Base-by-base conservation (phyloP, 2,113 vertebrate species). In the Cynoglossus semilaevis region DNA sequence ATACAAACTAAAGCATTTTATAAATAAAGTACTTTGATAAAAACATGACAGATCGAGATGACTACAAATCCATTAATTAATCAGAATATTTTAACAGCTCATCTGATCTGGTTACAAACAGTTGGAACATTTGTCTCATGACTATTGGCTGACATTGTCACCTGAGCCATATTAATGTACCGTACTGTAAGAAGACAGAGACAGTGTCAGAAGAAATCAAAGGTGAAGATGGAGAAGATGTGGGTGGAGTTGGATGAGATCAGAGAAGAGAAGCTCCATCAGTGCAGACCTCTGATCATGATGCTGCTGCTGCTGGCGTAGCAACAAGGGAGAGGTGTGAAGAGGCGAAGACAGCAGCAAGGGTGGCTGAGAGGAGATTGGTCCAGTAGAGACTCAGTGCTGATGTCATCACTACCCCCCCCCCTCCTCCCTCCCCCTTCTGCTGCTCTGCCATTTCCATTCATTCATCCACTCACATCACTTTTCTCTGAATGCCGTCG, bases 291-390 rank as follows among this genome's bases (percentile, higher is more conserved):
- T 10, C 73, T 71, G 79, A 54, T 60, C 54, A 67, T 81, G 82
- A 80, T 82, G 77, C 73, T 71, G 79, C 54, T 60, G 58, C 69
- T 82, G 84, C 82, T 82, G 79, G 82, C 86, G 65, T 88, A 77
- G 86, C 86, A 88, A 88, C 86, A 88, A 84, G 80, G 70, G 82
- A 84, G 85, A 73, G 78, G 80, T 80, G 80, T 66, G 48, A 43
- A 82, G 62, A 61, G 84, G 83, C 11, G 75, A 74, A 77, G 74
- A 69, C 56, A 55, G 53, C 48, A 61, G 58, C 49, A 40, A 62
- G 51, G 53, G 63, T 65, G 51, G 47, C 52, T 76, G 70, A 1
- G 12, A 73, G 60, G 59, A 52, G 73, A 86, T 84, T 80, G 87
- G 80, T 57, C 4, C 9, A 58, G 56, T 50, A 73, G 47, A 42